These are phyloP conservation scores for Heliangelus exortis DNA, from an alignment of 2,797 vertebrate genomes.

Conservation along the genomic window DNA sequence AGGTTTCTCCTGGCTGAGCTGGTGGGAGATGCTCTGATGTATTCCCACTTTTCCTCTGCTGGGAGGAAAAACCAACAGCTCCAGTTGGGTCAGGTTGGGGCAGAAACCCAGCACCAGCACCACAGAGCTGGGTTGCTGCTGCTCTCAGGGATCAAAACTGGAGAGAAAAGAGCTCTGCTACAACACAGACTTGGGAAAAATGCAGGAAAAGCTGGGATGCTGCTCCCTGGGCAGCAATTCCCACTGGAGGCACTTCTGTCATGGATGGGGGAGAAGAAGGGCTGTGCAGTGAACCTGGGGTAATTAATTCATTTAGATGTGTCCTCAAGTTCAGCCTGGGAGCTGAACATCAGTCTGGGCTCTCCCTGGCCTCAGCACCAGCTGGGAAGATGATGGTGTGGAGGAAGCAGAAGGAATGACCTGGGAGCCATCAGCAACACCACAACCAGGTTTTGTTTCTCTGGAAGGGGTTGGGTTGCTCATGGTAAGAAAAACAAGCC, in stretches of 20 bases:
- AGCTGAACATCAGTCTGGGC: neutral
- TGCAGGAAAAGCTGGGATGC: neutral
- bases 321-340: neutral
- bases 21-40: neutral
- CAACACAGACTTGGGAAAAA: neutral
- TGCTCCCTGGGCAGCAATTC: neutral
- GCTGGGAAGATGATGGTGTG: neutral
- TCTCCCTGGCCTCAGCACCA: neutral
- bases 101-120: neutral
- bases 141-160: neutral
- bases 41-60: neutral
- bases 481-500: neutral
- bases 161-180: accelerated
- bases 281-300: too few relatives aligned
- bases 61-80: neutral
- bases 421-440: accelerated
- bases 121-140: accelerated
- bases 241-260: neutral
- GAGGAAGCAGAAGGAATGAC: neutral
- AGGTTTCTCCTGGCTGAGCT: constrained; percentile 44
- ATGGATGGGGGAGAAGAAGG: neutral
- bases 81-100: neutral
- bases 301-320: too few relatives aligned
- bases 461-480: neutral
- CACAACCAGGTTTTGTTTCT: neutral